These are phyloP conservation scores for Psittacula cyanocephala DNA, from an alignment of 2,113 vertebrate genomes.

Conservation along the genomic window DNA sequence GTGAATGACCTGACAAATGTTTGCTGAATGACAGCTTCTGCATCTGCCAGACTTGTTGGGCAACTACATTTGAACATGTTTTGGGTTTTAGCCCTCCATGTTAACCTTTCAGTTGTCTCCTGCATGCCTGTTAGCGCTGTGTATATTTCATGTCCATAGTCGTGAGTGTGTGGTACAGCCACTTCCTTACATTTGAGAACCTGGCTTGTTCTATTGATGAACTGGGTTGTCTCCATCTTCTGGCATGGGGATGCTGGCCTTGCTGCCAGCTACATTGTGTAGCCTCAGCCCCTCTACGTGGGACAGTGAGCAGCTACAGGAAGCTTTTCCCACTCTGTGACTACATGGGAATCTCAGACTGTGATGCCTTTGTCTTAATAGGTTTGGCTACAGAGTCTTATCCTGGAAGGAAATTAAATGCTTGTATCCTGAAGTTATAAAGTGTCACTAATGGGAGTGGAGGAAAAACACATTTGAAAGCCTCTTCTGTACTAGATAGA, in stretches of 20 bases:
- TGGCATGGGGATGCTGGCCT: not conserved
- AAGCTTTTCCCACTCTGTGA: not conserved
- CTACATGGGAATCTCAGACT: not conserved
- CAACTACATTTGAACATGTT: not conserved
- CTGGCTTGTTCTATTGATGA: not conserved
- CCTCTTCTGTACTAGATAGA: not conserved
- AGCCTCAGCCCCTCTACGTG: rapidly evolving
- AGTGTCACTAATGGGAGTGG: not conserved
- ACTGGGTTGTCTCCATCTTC: not conserved
- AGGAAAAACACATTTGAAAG: not conserved
- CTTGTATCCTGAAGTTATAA: not conserved
- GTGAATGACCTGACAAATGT: not conserved
- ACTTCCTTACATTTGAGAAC: not conserved
- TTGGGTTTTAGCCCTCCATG: not conserved
- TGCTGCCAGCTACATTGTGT: not conserved
- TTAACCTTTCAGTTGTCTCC: not conserved
- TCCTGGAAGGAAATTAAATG: not conserved
- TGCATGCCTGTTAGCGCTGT: not conserved
- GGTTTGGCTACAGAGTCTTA: not conserved
- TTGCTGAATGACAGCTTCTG: not conserved
- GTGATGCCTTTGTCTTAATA: not conserved
- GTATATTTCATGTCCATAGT: not conserved
- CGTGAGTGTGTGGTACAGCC: not conserved
- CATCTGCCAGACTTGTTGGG: not conserved
- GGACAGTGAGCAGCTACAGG: not conserved